These are phyloP conservation scores for Philaethria dido DNA, from an alignment of 2,888 invertebrate genomes.

Conservation along the genomic window DNA sequence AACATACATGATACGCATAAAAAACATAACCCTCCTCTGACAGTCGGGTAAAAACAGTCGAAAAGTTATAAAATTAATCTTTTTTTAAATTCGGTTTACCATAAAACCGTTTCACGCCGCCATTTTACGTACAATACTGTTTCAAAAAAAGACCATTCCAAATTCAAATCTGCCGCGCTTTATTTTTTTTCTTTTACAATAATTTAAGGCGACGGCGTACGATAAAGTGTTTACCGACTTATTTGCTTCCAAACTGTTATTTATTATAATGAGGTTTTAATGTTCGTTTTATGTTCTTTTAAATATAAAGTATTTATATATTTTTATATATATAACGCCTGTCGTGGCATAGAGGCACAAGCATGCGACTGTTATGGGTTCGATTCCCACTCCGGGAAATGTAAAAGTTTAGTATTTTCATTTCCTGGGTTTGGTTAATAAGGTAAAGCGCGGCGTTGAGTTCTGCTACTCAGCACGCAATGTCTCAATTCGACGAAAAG, in stretches of 20 bases:
- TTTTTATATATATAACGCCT: conserved; percentile 2
- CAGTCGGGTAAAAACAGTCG: too few species aligned
- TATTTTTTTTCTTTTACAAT: conserved; percentile 61
- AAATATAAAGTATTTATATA: conserved; percentile 14
- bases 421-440: too few species aligned
- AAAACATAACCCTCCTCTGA: too few species aligned
- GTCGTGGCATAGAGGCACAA: too few species aligned
- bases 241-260: conserved; percentile 54
- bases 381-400: too few species aligned
- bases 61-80: too few species aligned
- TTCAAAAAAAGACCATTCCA: conserved; percentile 57
- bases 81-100: neutral
- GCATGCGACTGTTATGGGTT: too few species aligned
- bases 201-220: conserved; percentile 65
- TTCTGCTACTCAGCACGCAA: too few species aligned
- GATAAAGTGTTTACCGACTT: conserved; percentile 75
- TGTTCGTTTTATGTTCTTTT: conserved; percentile 19
- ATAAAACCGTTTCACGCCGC: conserved; percentile 43
- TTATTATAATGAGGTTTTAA: conserved; percentile 43
- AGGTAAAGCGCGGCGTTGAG: too few species aligned
- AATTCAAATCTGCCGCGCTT: conserved; percentile 58
- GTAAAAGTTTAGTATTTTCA: too few species aligned
- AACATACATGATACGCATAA: too few species aligned
- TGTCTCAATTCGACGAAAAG: too few species aligned
- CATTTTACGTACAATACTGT: conserved; percentile 53